These are phyloP conservation scores for Polydrusus cervinus DNA, from an alignment of 2,888 invertebrate genomes.

Conservation along the genomic window DNA sequence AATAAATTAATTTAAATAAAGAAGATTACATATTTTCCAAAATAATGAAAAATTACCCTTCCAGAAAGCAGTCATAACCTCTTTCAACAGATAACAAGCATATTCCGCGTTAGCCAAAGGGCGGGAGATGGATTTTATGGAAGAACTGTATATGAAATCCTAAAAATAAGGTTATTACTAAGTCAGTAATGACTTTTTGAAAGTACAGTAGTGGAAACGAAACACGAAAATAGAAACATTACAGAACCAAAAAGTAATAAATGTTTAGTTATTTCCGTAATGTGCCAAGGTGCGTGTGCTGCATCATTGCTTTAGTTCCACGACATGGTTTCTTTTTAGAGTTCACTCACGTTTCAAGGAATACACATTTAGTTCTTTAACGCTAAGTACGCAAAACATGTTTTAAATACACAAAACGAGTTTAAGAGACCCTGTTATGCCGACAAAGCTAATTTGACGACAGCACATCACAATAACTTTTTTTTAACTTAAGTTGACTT, in stretches of 20 bases:
- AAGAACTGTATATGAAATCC: too few species aligned
- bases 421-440: slow-evolving; percentile 50
- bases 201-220: neutral
- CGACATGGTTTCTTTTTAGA: slow-evolving; percentile 31
- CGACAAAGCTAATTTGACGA: slow-evolving; percentile 56
- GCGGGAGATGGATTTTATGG: too few species aligned
- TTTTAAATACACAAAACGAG: slow-evolving; percentile 56
- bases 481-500: slow-evolving; percentile 31
- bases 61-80: too few species aligned
- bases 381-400: slow-evolving; percentile 56
- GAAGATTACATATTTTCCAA: too few species aligned
- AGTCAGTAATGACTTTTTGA: neutral
- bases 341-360: slow-evolving; percentile 57
- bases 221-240: slow-evolving; percentile 5
- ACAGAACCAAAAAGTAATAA: slow-evolving; percentile 20
- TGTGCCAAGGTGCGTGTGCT: slow-evolving; percentile 6
- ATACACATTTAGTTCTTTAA: slow-evolving; percentile 54
- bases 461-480: slow-evolving; percentile 38
- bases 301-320: slow-evolving; percentile 27
- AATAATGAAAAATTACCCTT: too few species aligned
- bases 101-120: too few species aligned
- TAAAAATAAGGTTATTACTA: too few species aligned
- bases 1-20: too few species aligned
- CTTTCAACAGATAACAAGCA: too few species aligned
- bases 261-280: slow-evolving; percentile 19